Evolutionary conservation across 2,888 invertebrate species (phyloP).

Genomic region (Crocallis elinguaria): DNA sequence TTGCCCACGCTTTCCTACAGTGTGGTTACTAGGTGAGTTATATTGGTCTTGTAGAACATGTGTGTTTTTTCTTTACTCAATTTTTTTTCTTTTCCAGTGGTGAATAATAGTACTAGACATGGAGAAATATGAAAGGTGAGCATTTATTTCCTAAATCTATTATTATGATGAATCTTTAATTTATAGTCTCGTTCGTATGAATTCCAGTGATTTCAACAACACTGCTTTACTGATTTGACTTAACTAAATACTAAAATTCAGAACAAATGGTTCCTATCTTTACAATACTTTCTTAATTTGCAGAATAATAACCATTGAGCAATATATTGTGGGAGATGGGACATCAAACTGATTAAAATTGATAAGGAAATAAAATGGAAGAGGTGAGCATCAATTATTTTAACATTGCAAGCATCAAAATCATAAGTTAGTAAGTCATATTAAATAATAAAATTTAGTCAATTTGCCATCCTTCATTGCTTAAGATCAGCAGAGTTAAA

Average conservation of each 20-base stretch:
- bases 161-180: conserved; percentile 11
- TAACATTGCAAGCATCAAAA: too few species aligned
- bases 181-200: conserved; percentile 31
- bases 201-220: conserved; percentile 26
- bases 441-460: too few species aligned
- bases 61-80: conserved; percentile 75
- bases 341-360: too few species aligned
- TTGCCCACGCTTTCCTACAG: conserved; percentile 48
- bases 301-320: too few species aligned
- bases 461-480: too few species aligned
- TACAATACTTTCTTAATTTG: too few species aligned
- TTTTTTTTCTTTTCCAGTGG: conserved; percentile 71
- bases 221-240: conserved; percentile 15
- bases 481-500: too few species aligned
- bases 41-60: conserved; percentile 53
- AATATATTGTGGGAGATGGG: too few species aligned
- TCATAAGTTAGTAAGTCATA: too few species aligned
- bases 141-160: background rate
- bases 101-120: conserved; percentile 7
- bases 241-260: background rate
- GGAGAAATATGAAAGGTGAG: conserved; percentile 17
- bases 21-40: conserved; percentile 68
- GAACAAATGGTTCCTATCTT: too few species aligned
- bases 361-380: too few species aligned
- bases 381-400: too few species aligned